Percentiles rank a stretch among this genome's conserved stretches.
These are phyloP conservation scores for Epinotia demarniana DNA, from an alignment of 2,888 invertebrate genomes.

Conservation along the genomic window DNA sequence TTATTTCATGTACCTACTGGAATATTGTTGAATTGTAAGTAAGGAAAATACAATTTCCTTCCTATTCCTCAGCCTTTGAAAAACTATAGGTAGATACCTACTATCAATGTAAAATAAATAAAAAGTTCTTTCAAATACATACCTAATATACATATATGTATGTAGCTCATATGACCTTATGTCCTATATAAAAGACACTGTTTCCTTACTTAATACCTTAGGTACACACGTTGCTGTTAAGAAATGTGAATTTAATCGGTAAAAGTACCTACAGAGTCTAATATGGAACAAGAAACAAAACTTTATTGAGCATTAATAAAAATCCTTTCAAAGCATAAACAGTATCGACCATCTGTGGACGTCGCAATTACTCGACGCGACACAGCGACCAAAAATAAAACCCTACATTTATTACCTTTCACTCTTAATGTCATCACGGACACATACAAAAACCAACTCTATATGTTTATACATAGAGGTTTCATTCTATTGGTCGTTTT, in stretches of 20 bases:
- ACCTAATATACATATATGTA: too few relatives aligned
- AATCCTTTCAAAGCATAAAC: slow-evolving; percentile 13
- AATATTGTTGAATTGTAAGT: too few relatives aligned
- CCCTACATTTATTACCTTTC: slow-evolving; percentile 68
- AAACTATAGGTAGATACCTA: too few relatives aligned
- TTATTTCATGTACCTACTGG: too few relatives aligned
- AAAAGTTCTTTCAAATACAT: too few relatives aligned
- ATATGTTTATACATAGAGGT: slow-evolving; percentile 48
- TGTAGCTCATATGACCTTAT: background rate
- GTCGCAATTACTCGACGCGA: slow-evolving; percentile 40
- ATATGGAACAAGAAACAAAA: background rate
- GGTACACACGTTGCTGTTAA: background rate
- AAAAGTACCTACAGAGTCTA: background rate
- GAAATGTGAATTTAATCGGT: too few relatives aligned
- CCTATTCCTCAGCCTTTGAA: too few relatives aligned
- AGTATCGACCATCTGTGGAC: slow-evolving; percentile 28
- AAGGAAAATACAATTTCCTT: too few relatives aligned
- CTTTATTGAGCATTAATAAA: slow-evolving; percentile 17
- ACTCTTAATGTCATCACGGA: slow-evolving; percentile 59
- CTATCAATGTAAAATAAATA: too few relatives aligned
- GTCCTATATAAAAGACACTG: background rate
- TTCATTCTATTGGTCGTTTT: slow-evolving; percentile 50
- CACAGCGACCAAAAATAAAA: slow-evolving; percentile 58
- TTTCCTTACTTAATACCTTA: background rate
- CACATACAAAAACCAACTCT: slow-evolving; percentile 50